Base-by-base conservation (phyloP, 2,888 invertebrate genomes). In the Agrotis puta region DNA sequence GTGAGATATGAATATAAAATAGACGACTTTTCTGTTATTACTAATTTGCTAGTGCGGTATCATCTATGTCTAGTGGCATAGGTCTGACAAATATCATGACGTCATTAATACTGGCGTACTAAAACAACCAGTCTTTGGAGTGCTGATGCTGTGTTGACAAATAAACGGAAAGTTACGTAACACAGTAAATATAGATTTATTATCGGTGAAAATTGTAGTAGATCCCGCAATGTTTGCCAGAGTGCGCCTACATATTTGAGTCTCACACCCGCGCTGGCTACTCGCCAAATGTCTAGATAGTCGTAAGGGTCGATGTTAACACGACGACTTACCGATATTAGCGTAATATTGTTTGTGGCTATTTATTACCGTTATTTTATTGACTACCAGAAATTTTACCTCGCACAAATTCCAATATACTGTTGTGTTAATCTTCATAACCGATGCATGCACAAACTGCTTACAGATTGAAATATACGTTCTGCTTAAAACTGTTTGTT, bases 131-230 rank as follows among this genome's bases (percentile, higher is more conserved):
- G 33, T 54, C 13, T 62, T 48, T 47, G 53, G 56, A 61, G 54
- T 54, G 58, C 67, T 75, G 48, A 70, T 69, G 69, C 53, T 66
- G 56, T 77, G 64, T 80, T 85, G 68, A 80, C 77, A 79, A 84
- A 83, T 78, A 84, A 81, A 85, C 68, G 65, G 39, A 74, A 70
- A 62, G 65, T 74, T 80, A 64, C 70, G 74, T 74, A 62, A 73
- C 83, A 84, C 68, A 75, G 85, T 88, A 88, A 86, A 90, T 87
- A 85, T 88, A 89, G 85, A 88, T 87, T 90, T 88, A 88, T 85
- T 85, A 84, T 83, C 75, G 76, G 70, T 64, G 81, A 81, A 74
- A 79, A 84, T 79, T 88, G 75, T 83, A 67, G 76, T 82, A 77
- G 85, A 80, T 74, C 71, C 77, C 77, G 77, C 80, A 85, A 82